Evolutionary conservation across 2,797 vertebrate species (phyloP).

Genomic region (Myotis myotis): DNA sequence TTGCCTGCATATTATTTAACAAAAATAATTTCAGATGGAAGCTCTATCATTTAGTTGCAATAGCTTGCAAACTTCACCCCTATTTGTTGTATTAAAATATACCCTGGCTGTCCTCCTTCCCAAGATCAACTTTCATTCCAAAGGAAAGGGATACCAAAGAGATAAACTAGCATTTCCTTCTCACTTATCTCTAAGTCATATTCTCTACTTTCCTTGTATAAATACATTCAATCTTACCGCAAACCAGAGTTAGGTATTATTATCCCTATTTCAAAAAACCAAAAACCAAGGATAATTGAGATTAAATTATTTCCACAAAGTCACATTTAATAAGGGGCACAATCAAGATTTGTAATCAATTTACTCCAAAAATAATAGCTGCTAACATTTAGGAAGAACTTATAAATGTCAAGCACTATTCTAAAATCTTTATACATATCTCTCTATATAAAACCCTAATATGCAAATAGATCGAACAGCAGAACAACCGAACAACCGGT

Average conservation of each 20-base stretch:
- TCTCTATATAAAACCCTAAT: too few species aligned
- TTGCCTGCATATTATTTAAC: not conserved
- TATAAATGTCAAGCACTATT: not conserved
- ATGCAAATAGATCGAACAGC: too few species aligned
- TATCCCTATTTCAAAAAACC: not conserved
- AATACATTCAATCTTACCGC: not conserved
- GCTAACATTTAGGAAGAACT: not conserved
- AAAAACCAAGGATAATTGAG: not conserved
- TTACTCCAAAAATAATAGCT: not conserved
- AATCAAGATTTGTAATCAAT: not conserved
- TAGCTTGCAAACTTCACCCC: not conserved
- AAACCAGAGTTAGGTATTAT: not conserved
- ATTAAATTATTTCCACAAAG: conserved; percentile 25
- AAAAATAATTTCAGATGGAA: not conserved
- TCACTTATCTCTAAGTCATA: not conserved
- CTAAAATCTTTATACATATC: not conserved
- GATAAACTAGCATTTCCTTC: not conserved
- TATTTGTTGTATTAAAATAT: not conserved
- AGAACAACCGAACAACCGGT: too few species aligned
- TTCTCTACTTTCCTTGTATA: not conserved
- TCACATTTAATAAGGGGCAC: not conserved
- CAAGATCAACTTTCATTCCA: not conserved
- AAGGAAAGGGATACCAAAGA: not conserved
- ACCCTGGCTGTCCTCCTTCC: not conserved
- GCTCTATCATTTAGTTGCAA: not conserved